A percentile compares a stretch with the other conserved stretches of the same genome.
phyloP scores from a whole-genome alignment of 2,113 vertebrate species.

The Cichladusa arquata region DNA sequence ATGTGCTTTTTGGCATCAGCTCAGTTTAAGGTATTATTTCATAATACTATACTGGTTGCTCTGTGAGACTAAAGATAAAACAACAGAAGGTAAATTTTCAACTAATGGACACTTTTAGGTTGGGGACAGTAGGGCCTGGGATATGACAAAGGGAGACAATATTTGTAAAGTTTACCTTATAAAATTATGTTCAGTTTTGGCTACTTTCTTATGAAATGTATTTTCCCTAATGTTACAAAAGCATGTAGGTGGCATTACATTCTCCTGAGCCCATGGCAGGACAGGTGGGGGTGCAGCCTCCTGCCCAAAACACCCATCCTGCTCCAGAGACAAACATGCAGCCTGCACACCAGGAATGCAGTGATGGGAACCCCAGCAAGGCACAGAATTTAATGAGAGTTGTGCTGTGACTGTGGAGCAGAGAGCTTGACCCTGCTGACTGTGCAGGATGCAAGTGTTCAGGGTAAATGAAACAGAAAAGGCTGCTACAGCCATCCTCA shows the following conservation, averaged over 20 bases:
- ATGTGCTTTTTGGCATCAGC: neutral
- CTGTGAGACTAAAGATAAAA: neutral
- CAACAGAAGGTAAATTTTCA: neutral
- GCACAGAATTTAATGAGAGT: neutral
- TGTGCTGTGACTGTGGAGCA: neutral
- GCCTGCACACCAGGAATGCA: neutral
- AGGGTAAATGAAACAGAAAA: neutral
- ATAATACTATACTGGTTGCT: neutral
- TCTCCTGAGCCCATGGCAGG: fast-evolving
- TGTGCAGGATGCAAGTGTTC: neutral
- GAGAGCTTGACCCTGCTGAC: neutral
- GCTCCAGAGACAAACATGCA: neutral
- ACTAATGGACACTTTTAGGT: neutral
- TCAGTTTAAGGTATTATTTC: neutral
- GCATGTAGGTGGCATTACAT: neutral
- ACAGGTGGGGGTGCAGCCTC: neutral
- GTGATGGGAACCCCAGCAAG: neutral
- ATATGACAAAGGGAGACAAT: neutral
- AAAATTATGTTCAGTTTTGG: neutral
- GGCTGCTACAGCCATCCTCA: neutral
- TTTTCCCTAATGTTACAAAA: neutral
- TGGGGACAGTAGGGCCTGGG: neutral
- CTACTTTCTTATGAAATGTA: neutral
- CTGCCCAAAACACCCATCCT: neutral
- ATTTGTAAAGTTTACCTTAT: neutral